These are phyloP conservation scores for Zootermopsis nevadensis DNA, from an alignment of 2,888 invertebrate species.

Conservation along the genomic window DNA sequence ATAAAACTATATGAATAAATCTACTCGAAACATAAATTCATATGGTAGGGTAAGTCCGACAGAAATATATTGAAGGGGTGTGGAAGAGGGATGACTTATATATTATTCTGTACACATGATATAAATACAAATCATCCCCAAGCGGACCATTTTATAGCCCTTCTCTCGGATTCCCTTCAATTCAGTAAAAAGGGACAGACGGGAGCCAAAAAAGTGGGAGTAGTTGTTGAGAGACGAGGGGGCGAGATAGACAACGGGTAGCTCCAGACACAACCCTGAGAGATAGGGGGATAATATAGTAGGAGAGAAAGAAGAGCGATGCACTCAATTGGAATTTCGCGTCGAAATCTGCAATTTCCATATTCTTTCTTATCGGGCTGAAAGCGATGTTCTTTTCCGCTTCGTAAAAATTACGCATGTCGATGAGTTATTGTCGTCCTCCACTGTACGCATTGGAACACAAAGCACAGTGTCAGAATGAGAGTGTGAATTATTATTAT, in stretches of 20 bases:
- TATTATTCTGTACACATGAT: neutral
- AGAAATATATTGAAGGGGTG: neutral
- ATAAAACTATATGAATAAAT: too few species aligned
- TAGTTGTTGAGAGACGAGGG: neutral
- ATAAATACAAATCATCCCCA: slow-evolving; percentile 10
- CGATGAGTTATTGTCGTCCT: slow-evolving; percentile 17
- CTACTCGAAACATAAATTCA: neutral
- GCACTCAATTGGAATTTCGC: slow-evolving; percentile 33
- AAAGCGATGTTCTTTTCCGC: neutral
- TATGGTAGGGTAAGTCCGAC: neutral
- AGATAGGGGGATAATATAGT: slow-evolving; percentile 16
- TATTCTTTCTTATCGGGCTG: slow-evolving; percentile 16
- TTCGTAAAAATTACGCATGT: slow-evolving; percentile 16
- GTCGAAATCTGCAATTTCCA: slow-evolving; percentile 30
- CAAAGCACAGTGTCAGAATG: neutral
- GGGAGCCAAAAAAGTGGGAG: neutral
- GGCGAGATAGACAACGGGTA: neutral
- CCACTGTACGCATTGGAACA: neutral
- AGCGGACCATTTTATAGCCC: neutral
- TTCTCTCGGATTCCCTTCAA: neutral
- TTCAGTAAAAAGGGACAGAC: neutral
- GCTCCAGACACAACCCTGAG: neutral
- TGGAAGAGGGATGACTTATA: neutral
- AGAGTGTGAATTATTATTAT: neutral
- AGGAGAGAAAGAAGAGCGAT: neutral